Evolutionary conservation across 2,797 vertebrate genomes (phyloP).

Genomic region (Tiaroga cobitis): DNA sequence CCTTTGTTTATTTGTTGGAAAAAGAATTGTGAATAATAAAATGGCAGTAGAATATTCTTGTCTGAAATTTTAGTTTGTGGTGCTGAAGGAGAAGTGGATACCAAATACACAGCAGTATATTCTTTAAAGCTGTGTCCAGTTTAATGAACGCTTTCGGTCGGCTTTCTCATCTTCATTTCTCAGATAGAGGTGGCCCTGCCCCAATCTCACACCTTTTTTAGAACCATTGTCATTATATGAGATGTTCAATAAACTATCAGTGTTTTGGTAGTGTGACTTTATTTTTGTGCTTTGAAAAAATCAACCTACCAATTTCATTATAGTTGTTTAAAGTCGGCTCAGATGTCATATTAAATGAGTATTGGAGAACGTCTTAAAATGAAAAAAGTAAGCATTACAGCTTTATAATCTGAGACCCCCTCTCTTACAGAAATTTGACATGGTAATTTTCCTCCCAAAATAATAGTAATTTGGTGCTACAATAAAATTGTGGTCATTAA

Average conservation of each 20-base stretch:
- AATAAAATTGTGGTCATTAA: not conserved
- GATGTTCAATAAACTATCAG: not conserved
- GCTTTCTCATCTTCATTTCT: not conserved
- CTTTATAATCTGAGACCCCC: not conserved
- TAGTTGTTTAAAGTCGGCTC: not conserved
- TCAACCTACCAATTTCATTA: not conserved
- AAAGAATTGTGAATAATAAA: constrained; percentile 69
- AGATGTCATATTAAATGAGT: not conserved
- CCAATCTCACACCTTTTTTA: not conserved
- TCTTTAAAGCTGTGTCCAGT: not conserved
- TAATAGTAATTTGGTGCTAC: not conserved
- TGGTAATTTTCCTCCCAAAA: not conserved
- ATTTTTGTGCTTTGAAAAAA: not conserved
- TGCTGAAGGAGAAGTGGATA: not conserved
- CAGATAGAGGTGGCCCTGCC: not conserved
- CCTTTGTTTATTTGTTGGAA: constrained; percentile 74
- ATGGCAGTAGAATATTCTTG: constrained; percentile 76
- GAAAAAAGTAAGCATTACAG: not conserved
- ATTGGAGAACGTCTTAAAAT: not conserved
- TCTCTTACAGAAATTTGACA: not conserved
- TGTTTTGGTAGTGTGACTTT: not conserved
- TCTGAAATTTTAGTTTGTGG: constrained; percentile 43
- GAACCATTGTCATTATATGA: not conserved
- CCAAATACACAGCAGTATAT: not conserved
- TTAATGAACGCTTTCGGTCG: not conserved